Base-by-base conservation (phyloP, 2,888 invertebrate species). In the Aphrophora alni region DNA sequence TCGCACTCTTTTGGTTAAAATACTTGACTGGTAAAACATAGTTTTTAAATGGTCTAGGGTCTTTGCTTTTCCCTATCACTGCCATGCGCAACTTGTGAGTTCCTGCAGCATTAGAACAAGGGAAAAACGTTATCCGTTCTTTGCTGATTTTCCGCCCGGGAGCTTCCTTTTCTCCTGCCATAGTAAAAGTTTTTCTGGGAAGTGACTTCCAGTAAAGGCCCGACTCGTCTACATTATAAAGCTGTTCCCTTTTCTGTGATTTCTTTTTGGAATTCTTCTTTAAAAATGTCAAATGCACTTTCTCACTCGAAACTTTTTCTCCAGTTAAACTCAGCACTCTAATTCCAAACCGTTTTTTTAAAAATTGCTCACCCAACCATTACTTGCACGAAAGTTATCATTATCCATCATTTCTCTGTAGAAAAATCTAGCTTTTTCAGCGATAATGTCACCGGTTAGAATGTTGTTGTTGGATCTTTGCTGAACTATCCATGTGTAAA, bases 301-400 rank as follows among this genome's bases (percentile, higher is more conserved):
- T 24, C 3, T 68, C 21, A 24, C 24, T 68, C 24, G 68, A 68
- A 68, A 68, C 68, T 68, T 68, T 68, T 68, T 68, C 68, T 68
- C 68, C 68, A 68, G 68, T 68, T 68, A 68, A 68, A 68, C 68
- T 24, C 68, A 68, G 24, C 24, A 68, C 68, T 68, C 68, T 68
- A 5, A 68, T 68, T 21, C 68, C 68, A 68, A 68, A 68, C n/a
- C n/a, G 68, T 68, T 68, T 68, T 68, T 68, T 68, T n/a, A n/a
- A 21, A 68, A 68, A 68, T 68, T 68, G n/a, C 24, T 21, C n/a
- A 68, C 68, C 68, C 68, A 68, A n/a, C 68, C 68, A 10, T n/a
- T 21, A 68, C 68, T 12, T 21, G 68, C 68, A 68, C 68, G 24
- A 68, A 68, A 68, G 68, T 68, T 68, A 24, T 68, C 68, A 68